phyloP scores from a whole-genome alignment of 2,113 vertebrate species.

The Periophthalmodon schlosseri region DNA sequence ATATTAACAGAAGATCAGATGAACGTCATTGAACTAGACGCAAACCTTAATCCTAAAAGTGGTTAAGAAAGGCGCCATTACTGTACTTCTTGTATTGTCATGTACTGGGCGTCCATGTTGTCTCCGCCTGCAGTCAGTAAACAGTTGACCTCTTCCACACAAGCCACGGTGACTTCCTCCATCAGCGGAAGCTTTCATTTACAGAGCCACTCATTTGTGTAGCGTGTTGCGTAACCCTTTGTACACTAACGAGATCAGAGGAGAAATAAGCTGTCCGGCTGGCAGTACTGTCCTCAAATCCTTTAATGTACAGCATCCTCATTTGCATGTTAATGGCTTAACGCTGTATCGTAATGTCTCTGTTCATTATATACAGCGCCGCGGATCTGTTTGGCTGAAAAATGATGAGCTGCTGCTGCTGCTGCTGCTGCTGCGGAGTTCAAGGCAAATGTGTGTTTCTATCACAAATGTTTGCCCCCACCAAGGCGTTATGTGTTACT shows the following conservation, averaged over 20 bases:
- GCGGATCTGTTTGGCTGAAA: not conserved
- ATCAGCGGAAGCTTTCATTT: not conserved
- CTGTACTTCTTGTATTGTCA: not conserved
- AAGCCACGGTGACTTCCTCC: not conserved
- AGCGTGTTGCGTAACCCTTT: not conserved
- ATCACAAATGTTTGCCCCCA: not conserved
- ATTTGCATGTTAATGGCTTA: slow-evolving; percentile 11
- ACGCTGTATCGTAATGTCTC: not conserved
- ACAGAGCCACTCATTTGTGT: not conserved
- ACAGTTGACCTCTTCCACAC: not conserved
- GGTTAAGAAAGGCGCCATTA: not conserved
- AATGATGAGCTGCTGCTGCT: not conserved
- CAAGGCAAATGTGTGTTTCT: not conserved
- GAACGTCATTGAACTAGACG: too few species aligned
- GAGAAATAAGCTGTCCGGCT: slow-evolving; percentile 8
- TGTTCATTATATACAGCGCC: slow-evolving; percentile 11
- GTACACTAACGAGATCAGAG: slow-evolving; percentile 1
- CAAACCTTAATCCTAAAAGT: too few species aligned
- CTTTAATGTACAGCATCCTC: slow-evolving; percentile 2
- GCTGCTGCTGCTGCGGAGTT: not conserved
- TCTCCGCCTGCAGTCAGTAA: too few species aligned
- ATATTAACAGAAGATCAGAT: too few species aligned
- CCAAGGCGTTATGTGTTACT: not conserved
- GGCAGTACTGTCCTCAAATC: not conserved
- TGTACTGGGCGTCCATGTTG: not conserved